Evolutionary conservation across 2,113 vertebrate genomes (phyloP).

Genomic region (Macquaria ambigua): DNA sequence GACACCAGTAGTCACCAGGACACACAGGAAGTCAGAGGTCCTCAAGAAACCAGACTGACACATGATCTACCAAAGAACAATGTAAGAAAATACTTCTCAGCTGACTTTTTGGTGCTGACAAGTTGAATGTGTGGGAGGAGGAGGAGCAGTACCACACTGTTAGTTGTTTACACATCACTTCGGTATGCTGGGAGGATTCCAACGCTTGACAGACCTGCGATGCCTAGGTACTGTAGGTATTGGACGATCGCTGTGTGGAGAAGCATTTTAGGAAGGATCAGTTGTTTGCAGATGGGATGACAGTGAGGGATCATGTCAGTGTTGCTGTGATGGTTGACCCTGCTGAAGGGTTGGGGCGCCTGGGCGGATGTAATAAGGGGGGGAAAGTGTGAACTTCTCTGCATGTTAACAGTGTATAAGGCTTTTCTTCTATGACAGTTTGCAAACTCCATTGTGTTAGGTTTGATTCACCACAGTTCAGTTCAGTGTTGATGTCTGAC

Average conservation of each 20-base stretch:
- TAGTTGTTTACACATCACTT: background rate
- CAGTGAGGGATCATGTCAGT: background rate
- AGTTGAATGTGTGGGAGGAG: background rate
- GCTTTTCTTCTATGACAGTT: background rate
- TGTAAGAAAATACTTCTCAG: conserved; percentile 1
- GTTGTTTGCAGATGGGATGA: background rate
- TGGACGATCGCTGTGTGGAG: background rate
- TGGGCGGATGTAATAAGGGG: background rate
- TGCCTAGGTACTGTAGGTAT: background rate
- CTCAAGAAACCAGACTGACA: background rate
- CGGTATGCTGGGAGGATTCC: background rate
- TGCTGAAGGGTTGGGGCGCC: background rate
- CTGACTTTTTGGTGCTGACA: background rate
- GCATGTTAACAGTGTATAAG: background rate
- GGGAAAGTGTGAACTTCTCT: background rate
- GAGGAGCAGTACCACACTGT: too few species aligned
- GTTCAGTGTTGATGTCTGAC: background rate
- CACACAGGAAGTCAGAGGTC: conserved; percentile 22
- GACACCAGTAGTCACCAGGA: conserved; percentile 43
- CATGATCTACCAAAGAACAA: conserved; percentile 11
- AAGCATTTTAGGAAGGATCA: background rate
- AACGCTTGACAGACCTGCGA: background rate
- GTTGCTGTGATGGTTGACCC: background rate
- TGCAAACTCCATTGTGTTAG: background rate
- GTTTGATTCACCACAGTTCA: background rate